Conservation (phyloP, 2,888 invertebrate species). For the Acanthosepion esculentum region DNA sequence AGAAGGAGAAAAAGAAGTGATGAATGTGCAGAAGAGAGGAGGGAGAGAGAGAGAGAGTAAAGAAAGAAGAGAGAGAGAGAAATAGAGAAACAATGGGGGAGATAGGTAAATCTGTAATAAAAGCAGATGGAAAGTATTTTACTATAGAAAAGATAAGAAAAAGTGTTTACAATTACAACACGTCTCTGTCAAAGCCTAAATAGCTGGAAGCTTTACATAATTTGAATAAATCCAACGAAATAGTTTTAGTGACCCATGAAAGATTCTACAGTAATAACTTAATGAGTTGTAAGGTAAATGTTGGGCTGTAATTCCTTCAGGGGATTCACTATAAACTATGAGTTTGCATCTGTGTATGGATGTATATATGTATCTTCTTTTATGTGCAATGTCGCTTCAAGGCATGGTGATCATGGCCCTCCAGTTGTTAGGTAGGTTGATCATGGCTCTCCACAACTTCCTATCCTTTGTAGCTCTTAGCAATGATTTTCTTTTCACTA, state of each 20-base stretch:
- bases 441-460: too few species aligned
- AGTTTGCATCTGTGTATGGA: neutral
- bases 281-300: neutral
- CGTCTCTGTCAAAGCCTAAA: neutral
- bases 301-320: neutral
- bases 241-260: neutral
- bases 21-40: neutral
- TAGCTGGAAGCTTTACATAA: neutral
- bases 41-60: neutral
- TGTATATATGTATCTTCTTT: neutral
- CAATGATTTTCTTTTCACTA: too few species aligned
- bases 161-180: neutral
- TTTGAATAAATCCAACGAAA: neutral
- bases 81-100: neutral
- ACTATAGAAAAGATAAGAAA: neutral
- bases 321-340: neutral
- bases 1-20: neutral
- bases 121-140: neutral
- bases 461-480: neutral
- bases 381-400: too few species aligned
- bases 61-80: neutral
- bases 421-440: too few species aligned
- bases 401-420: too few species aligned
- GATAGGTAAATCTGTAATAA: neutral
- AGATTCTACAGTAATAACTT: neutral